phyloP scores from a whole-genome alignment of 2,888 invertebrate genomes.

The Drosophila histrio region DNA sequence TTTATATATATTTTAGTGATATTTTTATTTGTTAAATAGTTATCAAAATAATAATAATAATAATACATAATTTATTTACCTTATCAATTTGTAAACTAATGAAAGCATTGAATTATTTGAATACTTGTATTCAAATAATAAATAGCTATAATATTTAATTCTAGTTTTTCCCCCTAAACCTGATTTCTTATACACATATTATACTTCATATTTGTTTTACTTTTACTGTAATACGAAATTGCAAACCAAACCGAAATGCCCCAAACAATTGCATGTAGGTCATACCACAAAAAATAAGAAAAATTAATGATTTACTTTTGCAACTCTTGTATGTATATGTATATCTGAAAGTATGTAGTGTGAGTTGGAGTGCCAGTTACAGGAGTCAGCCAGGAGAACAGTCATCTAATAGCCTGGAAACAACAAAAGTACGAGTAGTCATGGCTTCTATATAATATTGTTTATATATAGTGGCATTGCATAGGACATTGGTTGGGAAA shows the following conservation, averaged over 20 bases:
- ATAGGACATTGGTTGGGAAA: conserved; percentile 31
- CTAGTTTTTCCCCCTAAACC: too few species aligned
- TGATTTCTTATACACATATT: not conserved
- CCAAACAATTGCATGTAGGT: conserved; percentile 21
- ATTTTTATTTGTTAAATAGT: too few species aligned
- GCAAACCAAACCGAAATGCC: conserved; percentile 19
- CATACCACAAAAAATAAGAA: conserved; percentile 7
- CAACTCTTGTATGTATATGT: conserved; percentile 41
- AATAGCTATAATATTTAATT: too few species aligned
- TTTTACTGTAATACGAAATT: not conserved
- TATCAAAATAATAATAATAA: too few species aligned
- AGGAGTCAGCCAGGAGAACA: conserved; percentile 15
- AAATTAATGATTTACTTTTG: conserved; percentile 69
- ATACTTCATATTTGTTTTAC: not conserved
- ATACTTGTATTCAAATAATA: too few species aligned
- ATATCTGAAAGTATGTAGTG: conserved; percentile 40
- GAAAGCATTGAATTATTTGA: too few species aligned
- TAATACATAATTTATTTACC: too few species aligned
- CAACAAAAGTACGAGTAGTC: conserved; percentile 35
- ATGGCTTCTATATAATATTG: not conserved
- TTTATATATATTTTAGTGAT: too few species aligned
- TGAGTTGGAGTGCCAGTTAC: conserved; percentile 39
- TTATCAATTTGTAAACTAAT: too few species aligned
- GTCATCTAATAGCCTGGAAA: conserved; percentile 37
- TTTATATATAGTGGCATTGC: conserved; percentile 7